These are phyloP conservation scores for Vimba vimba DNA, from an alignment of 2,113 vertebrate species.

Conservation along the genomic window DNA sequence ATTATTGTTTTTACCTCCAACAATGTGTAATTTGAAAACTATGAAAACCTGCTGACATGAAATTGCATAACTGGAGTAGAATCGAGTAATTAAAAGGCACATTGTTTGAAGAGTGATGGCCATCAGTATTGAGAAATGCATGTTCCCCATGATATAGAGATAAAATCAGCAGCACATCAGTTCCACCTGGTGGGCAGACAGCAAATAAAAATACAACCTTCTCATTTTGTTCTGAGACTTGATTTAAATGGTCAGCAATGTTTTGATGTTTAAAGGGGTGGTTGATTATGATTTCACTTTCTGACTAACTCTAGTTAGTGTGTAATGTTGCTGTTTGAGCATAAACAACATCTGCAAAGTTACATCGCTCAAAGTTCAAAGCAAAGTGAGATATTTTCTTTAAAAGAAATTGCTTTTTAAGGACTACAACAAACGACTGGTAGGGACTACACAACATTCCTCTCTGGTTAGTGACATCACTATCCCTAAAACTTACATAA, in stretches of 20 bases:
- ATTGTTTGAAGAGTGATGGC: neutral
- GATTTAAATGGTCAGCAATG: neutral
- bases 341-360: too few relatives aligned
- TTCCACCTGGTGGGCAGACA: constrained; percentile 63
- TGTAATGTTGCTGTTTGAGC: too few relatives aligned
- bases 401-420: too few relatives aligned
- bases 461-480: too few relatives aligned
- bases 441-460: too few relatives aligned
- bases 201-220: constrained; percentile 15
- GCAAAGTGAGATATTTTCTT: too few relatives aligned
- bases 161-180: constrained; percentile 43
- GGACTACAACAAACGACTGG: too few relatives aligned
- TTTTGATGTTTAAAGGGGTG: neutral
- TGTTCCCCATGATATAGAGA: neutral
- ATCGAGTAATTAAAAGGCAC: neutral
- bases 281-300: too few relatives aligned
- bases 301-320: too few relatives aligned
- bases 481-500: too few relatives aligned
- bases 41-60: neutral
- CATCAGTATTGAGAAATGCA: neutral
- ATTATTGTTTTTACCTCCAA: too few relatives aligned
- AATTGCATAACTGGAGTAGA: neutral
- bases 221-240: neutral
- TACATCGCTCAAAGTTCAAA: too few relatives aligned
- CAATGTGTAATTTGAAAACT: neutral